Base-by-base conservation (phyloP, 1,140 invertebrate genomes). In the Brachionus koreanus region DNA sequence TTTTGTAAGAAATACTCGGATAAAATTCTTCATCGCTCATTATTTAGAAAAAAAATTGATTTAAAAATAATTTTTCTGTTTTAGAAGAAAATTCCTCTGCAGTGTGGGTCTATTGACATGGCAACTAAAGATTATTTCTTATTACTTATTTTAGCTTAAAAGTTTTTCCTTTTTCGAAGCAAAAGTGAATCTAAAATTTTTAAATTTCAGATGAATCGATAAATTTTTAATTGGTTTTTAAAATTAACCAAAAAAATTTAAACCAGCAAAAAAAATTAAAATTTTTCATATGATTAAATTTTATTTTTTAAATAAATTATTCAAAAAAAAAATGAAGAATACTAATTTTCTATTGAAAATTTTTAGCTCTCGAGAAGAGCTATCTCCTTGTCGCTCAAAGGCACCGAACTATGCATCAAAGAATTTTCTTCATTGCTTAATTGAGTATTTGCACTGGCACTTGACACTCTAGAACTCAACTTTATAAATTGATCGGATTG, bases 1-100 rank as follows among this genome's bases (percentile, higher is more conserved):
- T 46, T 46, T 43, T 23, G 12, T 74, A 74, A 3, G 69, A 46
- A 74, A 74, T 43, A 25, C 2, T 25, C 5, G 9, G 3, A 46
- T 5, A 33, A 13, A 74, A 43, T 25, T 74, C 69, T n/a, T 74
- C 69, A 46, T 46, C 69, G 25, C 69, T 74, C 69, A 74, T 74
- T 74, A 25, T 25, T 19, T 12, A 19, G 12, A 19, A 37, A 9
- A 5, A 35, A 23, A 65, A 35, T 65, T 7, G 49, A 57, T 57
- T 57, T 7, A 12, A 65, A 65, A 13, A 12, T 29, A 23, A 5
- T 65, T 33, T 65, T 65, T 65, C 33, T 33, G 9, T 65, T 33
- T 13, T 9, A 65, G 3, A 33, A 33, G 29, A 16, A 46, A 74
- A 29, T 46, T 29, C 69, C 23, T 12, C 23, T 29, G 7, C 29